Conservation (phyloP, 2,888 invertebrate genomes). For the Chaitophorus viminalis region DNA sequence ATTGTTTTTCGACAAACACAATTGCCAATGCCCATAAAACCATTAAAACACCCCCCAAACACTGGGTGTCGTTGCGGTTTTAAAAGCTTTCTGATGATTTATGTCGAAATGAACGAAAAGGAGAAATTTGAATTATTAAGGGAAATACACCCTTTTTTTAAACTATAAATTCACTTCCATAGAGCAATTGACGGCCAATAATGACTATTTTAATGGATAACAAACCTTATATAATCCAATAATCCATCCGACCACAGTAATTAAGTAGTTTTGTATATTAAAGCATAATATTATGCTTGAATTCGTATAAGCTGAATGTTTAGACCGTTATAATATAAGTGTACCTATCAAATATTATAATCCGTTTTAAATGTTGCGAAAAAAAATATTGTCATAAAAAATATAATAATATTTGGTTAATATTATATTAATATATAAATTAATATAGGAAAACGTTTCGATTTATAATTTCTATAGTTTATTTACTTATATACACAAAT, state of each 20-base stretch:
- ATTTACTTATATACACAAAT: no score
- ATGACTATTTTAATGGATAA: not conserved
- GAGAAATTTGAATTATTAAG: conserved; percentile 52
- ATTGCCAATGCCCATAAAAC: conserved; percentile 55
- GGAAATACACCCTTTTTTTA: conserved; percentile 9
- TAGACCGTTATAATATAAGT: not conserved
- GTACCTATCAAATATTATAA: not conserved
- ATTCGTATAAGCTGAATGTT: not conserved
- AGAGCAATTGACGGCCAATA: conserved; percentile 2
- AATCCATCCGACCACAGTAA: not conserved
- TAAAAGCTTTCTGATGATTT: conserved; percentile 52
- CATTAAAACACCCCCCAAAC: conserved; percentile 42
- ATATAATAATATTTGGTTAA: no score
- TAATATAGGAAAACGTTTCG: no score
- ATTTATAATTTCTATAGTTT: no score
- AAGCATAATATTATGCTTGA: conserved; percentile 9
- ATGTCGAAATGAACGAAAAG: conserved; percentile 30
- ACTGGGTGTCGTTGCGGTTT: conserved; percentile 42
- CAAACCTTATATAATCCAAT: no score
- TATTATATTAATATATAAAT: no score
- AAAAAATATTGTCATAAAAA: no score
- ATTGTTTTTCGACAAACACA: conserved; percentile 50
- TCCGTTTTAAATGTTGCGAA: no score
- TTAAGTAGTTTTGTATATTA: not conserved
- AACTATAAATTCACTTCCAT: conserved; percentile 14